Percentiles rank a stretch among this genome's conserved stretches.
Evolutionary conservation across 2,888 invertebrate species (phyloP).

Genomic region (Lissocephala sabroskyi): DNA sequence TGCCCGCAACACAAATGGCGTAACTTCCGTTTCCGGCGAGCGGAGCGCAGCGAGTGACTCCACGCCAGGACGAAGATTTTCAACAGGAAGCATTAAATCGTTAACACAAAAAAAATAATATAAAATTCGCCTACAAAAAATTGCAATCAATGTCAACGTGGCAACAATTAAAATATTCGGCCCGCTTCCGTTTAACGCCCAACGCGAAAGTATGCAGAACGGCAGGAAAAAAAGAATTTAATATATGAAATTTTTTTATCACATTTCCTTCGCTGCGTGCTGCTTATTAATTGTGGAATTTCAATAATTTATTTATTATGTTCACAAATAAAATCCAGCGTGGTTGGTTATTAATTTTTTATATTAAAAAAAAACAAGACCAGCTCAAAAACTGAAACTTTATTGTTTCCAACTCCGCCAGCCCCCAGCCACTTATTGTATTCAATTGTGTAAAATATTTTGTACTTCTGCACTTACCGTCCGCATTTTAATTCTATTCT

Average conservation of each 20-base stretch:
- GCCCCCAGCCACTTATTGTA: too few relatives aligned
- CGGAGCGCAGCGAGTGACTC: not conserved
- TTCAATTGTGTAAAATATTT: too few relatives aligned
- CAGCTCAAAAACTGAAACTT: not conserved
- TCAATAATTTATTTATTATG: conserved; percentile 60
- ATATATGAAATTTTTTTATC: not conserved
- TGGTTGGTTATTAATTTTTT: conserved; percentile 33
- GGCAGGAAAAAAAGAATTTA: not conserved
- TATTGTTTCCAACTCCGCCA: not conserved
- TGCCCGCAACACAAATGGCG: conserved; percentile 44
- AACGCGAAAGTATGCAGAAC: conserved; percentile 6
- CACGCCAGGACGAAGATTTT: conserved; percentile 17
- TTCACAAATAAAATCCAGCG: conserved; percentile 44
- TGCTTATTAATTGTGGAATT: conserved; percentile 44
- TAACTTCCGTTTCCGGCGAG: conserved; percentile 56
- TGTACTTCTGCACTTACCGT: too few relatives aligned
- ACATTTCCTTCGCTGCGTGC: not conserved
- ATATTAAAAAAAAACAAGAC: not conserved
- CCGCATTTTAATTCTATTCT: too few relatives aligned
- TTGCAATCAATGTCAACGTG: conserved; percentile 43
- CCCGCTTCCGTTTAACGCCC: conserved; percentile 39
- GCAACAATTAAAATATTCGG: conserved; percentile 60
- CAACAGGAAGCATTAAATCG: conserved; percentile 15
- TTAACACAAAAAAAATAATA: conserved; percentile 1
- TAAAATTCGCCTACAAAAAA: conserved; percentile 5